These are phyloP conservation scores for Ptychobarbus kaznakovi DNA, from an alignment of 2,797 vertebrate species.

Conservation along the genomic window DNA sequence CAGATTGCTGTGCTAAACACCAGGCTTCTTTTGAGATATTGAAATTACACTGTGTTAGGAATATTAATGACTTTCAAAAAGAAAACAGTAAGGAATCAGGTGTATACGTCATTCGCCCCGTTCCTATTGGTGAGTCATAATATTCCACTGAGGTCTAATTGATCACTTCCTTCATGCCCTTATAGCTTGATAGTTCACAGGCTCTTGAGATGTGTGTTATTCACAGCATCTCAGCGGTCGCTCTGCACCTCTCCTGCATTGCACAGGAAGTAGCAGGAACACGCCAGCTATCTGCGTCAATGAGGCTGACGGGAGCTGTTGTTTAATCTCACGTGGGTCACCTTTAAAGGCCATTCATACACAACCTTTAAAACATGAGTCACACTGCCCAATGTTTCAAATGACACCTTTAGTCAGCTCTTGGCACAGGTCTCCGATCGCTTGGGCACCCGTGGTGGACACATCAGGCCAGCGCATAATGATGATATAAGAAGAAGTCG, in stretches of 20 bases:
- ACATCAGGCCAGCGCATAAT: conserved; percentile 38
- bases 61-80: neutral
- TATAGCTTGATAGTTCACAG: neutral
- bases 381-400: conserved; percentile 45
- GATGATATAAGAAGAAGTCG: conserved; percentile 11
- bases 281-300: conserved; percentile 50
- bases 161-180: conserved; percentile 27
- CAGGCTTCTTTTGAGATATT: neutral
- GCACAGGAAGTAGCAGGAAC: conserved; percentile 47
- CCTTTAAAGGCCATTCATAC: conserved; percentile 52
- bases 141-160: conserved; percentile 25
- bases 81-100: neutral
- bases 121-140: conserved; percentile 24
- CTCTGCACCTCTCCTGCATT: conserved; percentile 16
- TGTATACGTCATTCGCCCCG: neutral
- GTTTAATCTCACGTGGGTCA: conserved; percentile 35
- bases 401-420: conserved; percentile 54
- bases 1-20: neutral
- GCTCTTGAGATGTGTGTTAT: conserved; percentile 29
- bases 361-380: conserved; percentile 57
- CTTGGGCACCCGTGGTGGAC: conserved; percentile 41
- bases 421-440: conserved; percentile 35
- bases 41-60: neutral
- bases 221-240: conserved; percentile 37
- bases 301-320: conserved; percentile 35